Evolutionary conservation across 2,797 vertebrate species (phyloP), one percentile per base, ranked within the genome.

Genomic region (Clarias platycephalus): DNA sequence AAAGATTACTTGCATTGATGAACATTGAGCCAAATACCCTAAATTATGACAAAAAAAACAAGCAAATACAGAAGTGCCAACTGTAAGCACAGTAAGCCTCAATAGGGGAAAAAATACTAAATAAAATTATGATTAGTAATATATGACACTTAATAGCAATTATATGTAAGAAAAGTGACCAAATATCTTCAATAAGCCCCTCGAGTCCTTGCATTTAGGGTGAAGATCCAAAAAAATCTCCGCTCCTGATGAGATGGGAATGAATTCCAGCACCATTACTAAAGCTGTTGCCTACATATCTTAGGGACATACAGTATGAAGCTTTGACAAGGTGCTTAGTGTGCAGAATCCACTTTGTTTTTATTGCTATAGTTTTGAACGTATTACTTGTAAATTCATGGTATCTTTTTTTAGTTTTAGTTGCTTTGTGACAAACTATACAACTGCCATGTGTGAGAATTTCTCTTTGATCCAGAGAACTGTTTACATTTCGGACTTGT

Each of bases 401-500:
- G 37, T 44, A n/a, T 44, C 28, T 76, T 57, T 40, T 40, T 40
- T 40, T 40, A 40, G 72, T 53, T 75, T 75, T 55, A 28, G 8
- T 75, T 28, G 13, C 31, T 37, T 34, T 77, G 10, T 37, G 31
- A 7, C 12, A 34, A 34, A 20, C 10, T 1, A 34, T 24, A 60
- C 10, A 62, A 16, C 31, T 78, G 75, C 57, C 53, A 40, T 78
- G 28, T 37, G 75, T 76, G 53, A 57, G 5, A 78, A 9, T 40
- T 78, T 62, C 57, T 62, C 13, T 62, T 78, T 78, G 58, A 62
- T 40, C 40, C 12, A 78, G 28, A 34, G 6, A 18, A 34, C 4
- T 76, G 57, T 78, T 78, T 78, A 40, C 57, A 40, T 78, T 60
- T 40, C 1, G 10, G 22, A 37, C 31, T n/a, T 40, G 75, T 78